A percentile compares a stretch with the other conserved stretches of the same genome.
phyloP scores from a whole-genome alignment of 2,797 vertebrate species.

The Notamacropus eugenii region DNA sequence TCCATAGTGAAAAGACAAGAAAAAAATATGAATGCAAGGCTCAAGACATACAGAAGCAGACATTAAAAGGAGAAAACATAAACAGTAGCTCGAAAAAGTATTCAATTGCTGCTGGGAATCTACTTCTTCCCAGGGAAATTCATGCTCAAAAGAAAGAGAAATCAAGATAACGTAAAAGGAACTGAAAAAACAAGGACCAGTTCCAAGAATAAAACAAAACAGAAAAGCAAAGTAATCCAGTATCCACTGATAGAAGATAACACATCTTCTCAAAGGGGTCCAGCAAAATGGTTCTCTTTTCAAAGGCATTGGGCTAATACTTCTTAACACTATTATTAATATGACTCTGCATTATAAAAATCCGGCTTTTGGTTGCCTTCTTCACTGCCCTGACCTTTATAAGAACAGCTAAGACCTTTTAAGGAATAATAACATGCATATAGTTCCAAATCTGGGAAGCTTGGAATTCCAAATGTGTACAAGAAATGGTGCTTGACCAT shows the following conservation, averaged over 20 bases:
- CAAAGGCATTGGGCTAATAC: neutral
- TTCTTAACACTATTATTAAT: neutral
- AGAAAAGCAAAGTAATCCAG: neutral
- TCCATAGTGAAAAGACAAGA: neutral
- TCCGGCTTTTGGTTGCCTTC: neutral
- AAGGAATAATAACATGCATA: neutral
- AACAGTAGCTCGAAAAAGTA: neutral
- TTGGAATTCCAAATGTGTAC: neutral
- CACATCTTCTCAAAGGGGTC: neutral
- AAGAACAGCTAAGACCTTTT: neutral
- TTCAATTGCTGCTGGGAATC: neutral
- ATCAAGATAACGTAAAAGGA: neutral
- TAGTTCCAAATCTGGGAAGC: slow-evolving; percentile 4
- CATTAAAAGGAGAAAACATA: neutral
- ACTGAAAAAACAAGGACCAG: neutral
- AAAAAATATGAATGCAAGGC: neutral
- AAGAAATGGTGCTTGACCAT: neutral
- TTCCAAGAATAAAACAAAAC: neutral
- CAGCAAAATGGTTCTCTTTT: neutral
- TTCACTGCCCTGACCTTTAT: neutral
- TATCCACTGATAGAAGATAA: neutral
- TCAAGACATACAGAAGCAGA: neutral
- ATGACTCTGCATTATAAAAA: neutral
- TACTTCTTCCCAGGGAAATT: neutral
- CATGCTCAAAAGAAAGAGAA: slow-evolving; percentile 2